Percentiles rank a stretch among this genome's conserved stretches.
Evolutionary conservation across 2,797 vertebrate genomes (phyloP).

Genomic region (Rhinella marina): DNA sequence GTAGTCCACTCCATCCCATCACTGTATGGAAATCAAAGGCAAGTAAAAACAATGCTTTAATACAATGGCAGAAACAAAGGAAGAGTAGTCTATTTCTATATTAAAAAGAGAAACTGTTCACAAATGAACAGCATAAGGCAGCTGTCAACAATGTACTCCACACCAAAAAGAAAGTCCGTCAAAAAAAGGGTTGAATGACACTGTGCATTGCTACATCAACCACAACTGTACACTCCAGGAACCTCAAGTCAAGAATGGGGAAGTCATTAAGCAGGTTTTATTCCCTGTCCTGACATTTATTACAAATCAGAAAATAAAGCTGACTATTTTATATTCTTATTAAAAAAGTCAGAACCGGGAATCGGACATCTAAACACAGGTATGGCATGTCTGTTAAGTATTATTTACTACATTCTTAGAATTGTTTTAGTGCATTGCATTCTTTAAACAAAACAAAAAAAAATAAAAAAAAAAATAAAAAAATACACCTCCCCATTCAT

Average conservation of each 20-base stretch:
- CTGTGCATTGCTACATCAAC: conserved; percentile 69
- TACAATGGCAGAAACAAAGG: conserved; percentile 66
- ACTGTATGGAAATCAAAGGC: conserved; percentile 19
- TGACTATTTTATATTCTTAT: conserved; percentile 65
- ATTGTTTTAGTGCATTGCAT: conserved; percentile 87
- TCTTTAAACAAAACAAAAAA: conserved; percentile 81
- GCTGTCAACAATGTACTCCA: conserved; percentile 71
- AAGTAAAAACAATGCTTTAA: conserved; percentile 61
- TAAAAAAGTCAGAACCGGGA: conserved; percentile 73
- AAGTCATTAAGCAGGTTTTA: conserved; percentile 77
- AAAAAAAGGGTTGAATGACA: conserved; percentile 64
- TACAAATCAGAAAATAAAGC: conserved; percentile 81
- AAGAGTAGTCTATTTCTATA: conserved; percentile 67
- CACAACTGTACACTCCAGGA: conserved; percentile 71
- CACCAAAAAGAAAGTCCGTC: conserved; percentile 51
- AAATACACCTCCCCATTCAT: conserved; percentile 64
- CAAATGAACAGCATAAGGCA: conserved; percentile 73
- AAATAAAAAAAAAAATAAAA: conserved; percentile 79
- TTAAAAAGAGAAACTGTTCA: conserved; percentile 72
- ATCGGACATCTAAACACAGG: conserved; percentile 77
- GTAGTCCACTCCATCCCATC: conserved; percentile 54
- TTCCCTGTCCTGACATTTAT: conserved; percentile 82
- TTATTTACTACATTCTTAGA: conserved; percentile 89
- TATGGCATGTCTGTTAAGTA: conserved; percentile 78
- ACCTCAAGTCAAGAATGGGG: conserved; percentile 76